phyloP scores from a whole-genome alignment of 2,888 invertebrate species.

The Seira sanloemensis region DNA sequence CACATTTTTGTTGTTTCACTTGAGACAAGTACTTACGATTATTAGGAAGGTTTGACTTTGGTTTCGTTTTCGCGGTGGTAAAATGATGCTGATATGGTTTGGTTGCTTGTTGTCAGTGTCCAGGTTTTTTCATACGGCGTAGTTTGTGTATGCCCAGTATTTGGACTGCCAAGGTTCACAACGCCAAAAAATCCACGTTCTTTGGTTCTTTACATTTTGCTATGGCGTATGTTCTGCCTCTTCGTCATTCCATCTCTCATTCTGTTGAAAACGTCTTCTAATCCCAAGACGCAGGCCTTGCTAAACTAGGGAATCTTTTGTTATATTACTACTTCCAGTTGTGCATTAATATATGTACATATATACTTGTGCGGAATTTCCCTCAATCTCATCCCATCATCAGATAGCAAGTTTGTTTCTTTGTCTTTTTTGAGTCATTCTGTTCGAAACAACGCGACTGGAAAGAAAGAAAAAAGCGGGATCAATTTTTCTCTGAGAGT shows the following conservation, averaged over 20 bases:
- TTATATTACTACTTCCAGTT: background rate
- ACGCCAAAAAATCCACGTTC: conserved; percentile 23
- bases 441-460: background rate
- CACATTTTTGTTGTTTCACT: background rate
- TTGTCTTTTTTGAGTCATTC: conserved; percentile 26
- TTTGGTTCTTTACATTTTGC: conserved; percentile 21
- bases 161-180: conserved; percentile 28
- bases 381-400: conserved; percentile 11
- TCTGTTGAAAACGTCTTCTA: conserved; percentile 31
- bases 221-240: conserved; percentile 25
- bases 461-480: background rate
- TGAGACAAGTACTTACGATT: background rate
- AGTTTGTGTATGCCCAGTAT: conserved; percentile 46
- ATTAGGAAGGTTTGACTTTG: background rate
- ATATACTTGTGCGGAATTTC: conserved; percentile 26
- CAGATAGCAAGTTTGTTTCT: background rate
- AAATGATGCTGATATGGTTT: background rate
- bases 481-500: background rate
- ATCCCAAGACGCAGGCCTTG: background rate
- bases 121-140: conserved; percentile 52
- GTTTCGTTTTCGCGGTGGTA: background rate
- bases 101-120: conserved; percentile 8
- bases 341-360: background rate
- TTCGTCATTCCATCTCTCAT: conserved; percentile 37
- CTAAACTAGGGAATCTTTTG: background rate